Evolutionary conservation across 2,113 vertebrate species (phyloP), one percentile per base, ranked within the genome.

Genomic region (Chloroceryle aenea): DNA sequence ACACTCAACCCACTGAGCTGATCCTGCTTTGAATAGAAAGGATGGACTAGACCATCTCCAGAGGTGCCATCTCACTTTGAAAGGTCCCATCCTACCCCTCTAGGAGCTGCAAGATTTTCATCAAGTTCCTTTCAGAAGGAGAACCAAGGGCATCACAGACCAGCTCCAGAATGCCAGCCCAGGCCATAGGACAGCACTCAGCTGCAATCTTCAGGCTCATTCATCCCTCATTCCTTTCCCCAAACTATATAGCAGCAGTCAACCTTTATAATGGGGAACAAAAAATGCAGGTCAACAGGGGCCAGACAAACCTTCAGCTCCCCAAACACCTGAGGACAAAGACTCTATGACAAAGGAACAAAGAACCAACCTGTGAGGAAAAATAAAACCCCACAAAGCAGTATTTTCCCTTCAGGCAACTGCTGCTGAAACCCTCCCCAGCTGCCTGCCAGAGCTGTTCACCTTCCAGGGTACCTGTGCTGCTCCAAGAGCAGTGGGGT

Each of bases 401-500:
- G 4, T 3, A 21, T 22, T 12, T 56, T 19, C 36, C 20, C 34
- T 50, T 8, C 3, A 25, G 43, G 29, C 16, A 87, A 19, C 20
- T 69, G 69, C 19, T 55, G 63, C 34, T 84, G 17, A 73, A 68
- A 42, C 32, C 69, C 78, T 68, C 36, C 55, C 73, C 36, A 50
- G 32, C 12, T 14, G 15, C 6, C 36, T 38, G 59, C 26, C 21
- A 21, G 34, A 62, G 59, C 34, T 26, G 36, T 34, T 34, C 10
- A 27, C 61, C 34, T 59, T 36, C 21, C 34, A 36, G 14, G 34
- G 30, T 59, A n/a, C 58, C 58, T 36, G 22, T 11, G 15, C 38
- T 38, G 34, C 81, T 25, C 1, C 0, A 13, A 15, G 21, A 9
- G 47, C 38, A 22, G 55, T 7, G 2, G 47, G 18, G n/a, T 3